Base-by-base conservation (phyloP, 2,113 vertebrate species). In the Nestor notabilis region DNA sequence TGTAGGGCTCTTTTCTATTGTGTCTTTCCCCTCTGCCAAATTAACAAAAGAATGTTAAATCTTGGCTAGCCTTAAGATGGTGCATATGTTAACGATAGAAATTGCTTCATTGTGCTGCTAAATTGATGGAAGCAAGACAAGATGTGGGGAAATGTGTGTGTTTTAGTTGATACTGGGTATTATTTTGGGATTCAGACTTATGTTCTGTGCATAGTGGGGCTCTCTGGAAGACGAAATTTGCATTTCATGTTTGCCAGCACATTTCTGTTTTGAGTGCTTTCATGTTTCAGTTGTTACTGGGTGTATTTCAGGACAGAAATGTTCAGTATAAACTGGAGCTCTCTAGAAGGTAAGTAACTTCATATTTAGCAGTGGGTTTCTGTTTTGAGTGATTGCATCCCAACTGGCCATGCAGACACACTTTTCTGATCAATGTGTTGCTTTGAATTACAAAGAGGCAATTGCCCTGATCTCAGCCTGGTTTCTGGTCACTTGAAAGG, bases 211-310 rank as follows among this genome's bases (percentile, higher is more conserved):
- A 46, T 81, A 89, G 83, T 18, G 13, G 35, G 64, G 33, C 65
- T 90, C 93, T 90, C 77, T 50, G 90, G 52, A 49, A 60, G 91
- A 66, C 47, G 92, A 84, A 64, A 56, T 94, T 90, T 87, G 79
- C 74, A 31, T 89, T 85, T 84, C 17, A 7, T 39, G 92, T 52
- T 94, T 96, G 96, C 92, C 85, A 87, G 87, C 91, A 63, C 79
- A 7, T 56, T 76, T 88, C 88, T 94, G 81, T 50, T 77, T 68
- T 13, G 16, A 83, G 66, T 43, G 77, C 56, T 83, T 61, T 77
- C 61, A 10, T 49, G 78, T 93, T 77, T 70, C 53, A 4, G 43
- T 17, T 64, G 84, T 64, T 79, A 14, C 88, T 50, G 74, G 70
- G 29, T 46, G 7, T 44, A 20, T 91, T 89, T 95, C 1, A 2